Conservation (phyloP, 2,888 invertebrate species). For the Xylophagus ater region DNA sequence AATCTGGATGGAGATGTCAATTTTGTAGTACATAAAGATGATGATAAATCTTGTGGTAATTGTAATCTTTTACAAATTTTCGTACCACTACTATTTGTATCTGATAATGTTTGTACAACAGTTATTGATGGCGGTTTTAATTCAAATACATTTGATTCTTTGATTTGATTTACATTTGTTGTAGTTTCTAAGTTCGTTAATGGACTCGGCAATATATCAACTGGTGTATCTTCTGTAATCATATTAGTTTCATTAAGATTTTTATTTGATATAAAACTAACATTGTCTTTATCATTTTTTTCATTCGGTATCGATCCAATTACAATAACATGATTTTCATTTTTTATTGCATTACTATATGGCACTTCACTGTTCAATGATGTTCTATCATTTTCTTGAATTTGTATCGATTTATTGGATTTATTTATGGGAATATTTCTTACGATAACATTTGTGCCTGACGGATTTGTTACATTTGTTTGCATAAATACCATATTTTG, state of each 20-base stretch:
- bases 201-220: slow-evolving; percentile 36
- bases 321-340: slow-evolving; percentile 20
- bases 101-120: slow-evolving; percentile 3
- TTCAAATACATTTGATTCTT: slow-evolving; percentile 1
- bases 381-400: slow-evolving; percentile 6
- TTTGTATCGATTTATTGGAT: slow-evolving; percentile 4
- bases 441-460: slow-evolving; percentile 8
- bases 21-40: not conserved
- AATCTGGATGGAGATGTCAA: no score
- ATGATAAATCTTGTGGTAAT: not conserved
- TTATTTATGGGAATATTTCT: slow-evolving; percentile 10
- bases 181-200: slow-evolving; percentile 21
- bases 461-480: not conserved
- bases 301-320: slow-evolving; percentile 19
- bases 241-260: slow-evolving; percentile 21
- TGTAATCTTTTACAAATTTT: slow-evolving; percentile 4
- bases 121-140: slow-evolving; percentile 5
- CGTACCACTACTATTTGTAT: not conserved
- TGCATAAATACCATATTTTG: slow-evolving; percentile 33
- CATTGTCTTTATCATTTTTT: slow-evolving; percentile 12
- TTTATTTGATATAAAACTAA: slow-evolving; percentile 11
- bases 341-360: slow-evolving; percentile 5
- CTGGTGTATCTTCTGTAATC: slow-evolving; percentile 49
- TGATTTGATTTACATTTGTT: slow-evolving; percentile 7
- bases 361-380: slow-evolving; percentile 4